Base-by-base conservation (phyloP, 2,888 invertebrate genomes). In the Tineola bisselliella region DNA sequence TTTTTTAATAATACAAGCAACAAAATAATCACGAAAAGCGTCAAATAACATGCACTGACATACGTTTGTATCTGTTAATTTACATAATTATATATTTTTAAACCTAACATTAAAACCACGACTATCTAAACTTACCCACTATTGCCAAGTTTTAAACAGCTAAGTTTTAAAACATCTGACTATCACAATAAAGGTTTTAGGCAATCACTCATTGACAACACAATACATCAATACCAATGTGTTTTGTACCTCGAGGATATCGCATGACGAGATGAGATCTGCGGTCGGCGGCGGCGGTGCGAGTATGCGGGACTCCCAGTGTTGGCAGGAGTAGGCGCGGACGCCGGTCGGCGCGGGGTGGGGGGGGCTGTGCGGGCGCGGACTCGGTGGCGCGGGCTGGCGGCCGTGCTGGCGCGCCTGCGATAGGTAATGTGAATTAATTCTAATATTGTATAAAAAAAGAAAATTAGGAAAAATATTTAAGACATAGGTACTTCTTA, bases 291-390 rank as follows among this genome's bases (percentile, higher is more conserved):
- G 83, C 70, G 78, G 86, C 63, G 81, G 88, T 68, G 83, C 89
- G 72, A 73, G 82, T 73, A 87, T 88, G 64, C 88, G 83, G 65
- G 88, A 81, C 75, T 88, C 90, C 88, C 81, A 90, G 75, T 87
- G 90, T 79, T 83, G 89, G 87, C 83, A 90, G 76, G 83, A 89
- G 87, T 81, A 90, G 69, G 82, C 87, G 76, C 84, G 88, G 77
- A 88, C 88, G 79, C 84, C 88, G 80, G 77, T 82, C 68, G 87
- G 88, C 72, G 87, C 77, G 79, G 89, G 78, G 83, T 89, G 79
- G 78, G 86, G 71, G 73, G 86, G 86, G 73, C 79, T 88, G 84
- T 67, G 80, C 81, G 72, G 77, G 76, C 70, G 84, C 88, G 77
- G 86, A 79, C 81, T 87, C 82, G 75, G 78, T 88, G 79, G 86